Evolutionary conservation across 2,113 vertebrate species (phyloP), one percentile per base, ranked within the genome.

Genomic region (Dicentrarchus labrax): DNA sequence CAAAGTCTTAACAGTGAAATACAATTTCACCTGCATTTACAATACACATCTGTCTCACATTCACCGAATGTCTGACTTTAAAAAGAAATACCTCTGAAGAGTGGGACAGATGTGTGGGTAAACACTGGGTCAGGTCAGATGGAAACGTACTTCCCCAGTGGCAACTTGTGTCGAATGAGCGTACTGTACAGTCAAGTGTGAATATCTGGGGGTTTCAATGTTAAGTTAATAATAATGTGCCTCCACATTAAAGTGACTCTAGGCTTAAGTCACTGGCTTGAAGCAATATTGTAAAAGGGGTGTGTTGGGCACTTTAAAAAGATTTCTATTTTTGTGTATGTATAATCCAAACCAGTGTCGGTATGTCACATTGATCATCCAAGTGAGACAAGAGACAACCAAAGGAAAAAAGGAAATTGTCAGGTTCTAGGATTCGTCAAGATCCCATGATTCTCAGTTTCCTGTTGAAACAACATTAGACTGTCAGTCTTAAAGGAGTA

Each of bases 1-100:
- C 71, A 60, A 64, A 69, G 76, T 38, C 53, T 76, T 4, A 81
- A 78, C 56, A 66, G 62, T 86, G 36, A 82, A 82, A 78, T 62
- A 17, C 50, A 66, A 9, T 72, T 80, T 81, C 54, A 80, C 36
- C 74, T 76, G 51, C 59, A 79, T 86, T 76, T 79, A 56, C 59
- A 68, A 45, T 17, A 11, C 53, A 71, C 38, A 56, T 50, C 6
- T 54, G 62, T 88, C 80, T 75, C 59, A 89, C 75, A 68, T 81
- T 78, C n/a, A 30, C 67, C 77, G 90, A 89, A 89, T 91, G 84
- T 90, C 73, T 90, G 72, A 72, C 73, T 90, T 86, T 79, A 64
- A 85, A 80, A 83, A 88, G 64, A 77, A 83, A 88, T 92, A 94
- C 88, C 85, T 92, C 89, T 43, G 60, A 16, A 72, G 74, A 61